A percentile compares a stretch with the other conserved stretches of the same genome.
Evolutionary conservation across 2,888 invertebrate genomes (phyloP).

Genomic region (Ormyrus nitidulus): DNA sequence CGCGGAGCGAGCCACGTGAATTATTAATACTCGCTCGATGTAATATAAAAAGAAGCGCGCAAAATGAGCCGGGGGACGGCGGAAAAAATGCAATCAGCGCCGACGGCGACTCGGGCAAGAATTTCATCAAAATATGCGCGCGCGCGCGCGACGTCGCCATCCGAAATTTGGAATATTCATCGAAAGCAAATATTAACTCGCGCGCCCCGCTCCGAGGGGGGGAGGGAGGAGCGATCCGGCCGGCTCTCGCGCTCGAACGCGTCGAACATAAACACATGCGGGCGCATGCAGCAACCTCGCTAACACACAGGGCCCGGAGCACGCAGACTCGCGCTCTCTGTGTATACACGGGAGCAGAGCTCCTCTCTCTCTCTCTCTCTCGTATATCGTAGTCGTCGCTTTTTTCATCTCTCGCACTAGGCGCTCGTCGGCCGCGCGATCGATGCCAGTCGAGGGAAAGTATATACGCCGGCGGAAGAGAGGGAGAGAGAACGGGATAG

Average conservation of each 20-base stretch:
- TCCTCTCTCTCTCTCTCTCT: background rate
- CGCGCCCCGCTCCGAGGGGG: background rate
- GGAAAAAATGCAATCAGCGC: background rate
- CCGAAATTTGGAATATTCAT: constrained; percentile 52
- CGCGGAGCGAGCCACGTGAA: background rate
- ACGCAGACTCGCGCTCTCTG: too few relatives aligned
- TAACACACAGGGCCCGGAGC: background rate
- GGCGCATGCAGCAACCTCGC: background rate
- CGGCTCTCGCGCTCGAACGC: constrained; percentile 29
- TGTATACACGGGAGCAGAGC: background rate
- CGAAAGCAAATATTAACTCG: constrained; percentile 44
- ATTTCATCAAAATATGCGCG: constrained; percentile 43
- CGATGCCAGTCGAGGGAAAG: constrained; percentile 43
- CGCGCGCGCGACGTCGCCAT: background rate
- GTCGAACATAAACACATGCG: constrained; percentile 39
- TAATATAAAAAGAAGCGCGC: background rate
- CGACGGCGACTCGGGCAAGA: background rate
- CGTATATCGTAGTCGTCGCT: background rate
- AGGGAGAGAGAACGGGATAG: constrained; percentile 61
- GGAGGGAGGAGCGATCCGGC: background rate
- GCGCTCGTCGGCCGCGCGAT: constrained; percentile 21
- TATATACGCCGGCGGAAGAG: constrained; percentile 36
- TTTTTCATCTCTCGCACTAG: constrained; percentile 36
- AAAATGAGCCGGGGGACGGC: background rate
- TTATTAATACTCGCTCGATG: background rate